These are phyloP conservation scores for Drosophila demipolita DNA, from an alignment of 2,888 invertebrate species.

Conservation along the genomic window DNA sequence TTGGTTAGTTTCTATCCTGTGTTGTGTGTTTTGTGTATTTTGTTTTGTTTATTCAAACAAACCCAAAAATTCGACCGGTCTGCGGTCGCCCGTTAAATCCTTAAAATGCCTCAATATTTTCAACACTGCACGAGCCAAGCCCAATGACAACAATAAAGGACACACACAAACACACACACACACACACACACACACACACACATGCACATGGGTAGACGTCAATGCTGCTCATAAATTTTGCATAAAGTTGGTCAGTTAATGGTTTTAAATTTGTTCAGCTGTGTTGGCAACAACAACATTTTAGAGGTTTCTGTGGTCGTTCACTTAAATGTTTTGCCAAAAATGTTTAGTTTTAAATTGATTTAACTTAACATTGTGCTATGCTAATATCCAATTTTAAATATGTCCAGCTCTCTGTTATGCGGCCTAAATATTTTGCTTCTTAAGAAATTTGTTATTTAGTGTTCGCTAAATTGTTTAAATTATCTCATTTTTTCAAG, in stretches of 20 bases:
- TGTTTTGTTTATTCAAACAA: slow-evolving; percentile 70
- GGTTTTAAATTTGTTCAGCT: slow-evolving; percentile 70
- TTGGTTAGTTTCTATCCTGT: slow-evolving; percentile 49
- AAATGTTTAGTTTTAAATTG: slow-evolving; percentile 42
- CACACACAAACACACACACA: slow-evolving; percentile 7
- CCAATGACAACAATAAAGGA: slow-evolving; percentile 43
- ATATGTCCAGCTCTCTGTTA: neutral
- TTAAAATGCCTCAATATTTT: slow-evolving; percentile 72
- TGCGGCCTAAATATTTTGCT: slow-evolving; percentile 2
- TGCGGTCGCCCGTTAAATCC: slow-evolving; percentile 72
- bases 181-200: slow-evolving; percentile 12
- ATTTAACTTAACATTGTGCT: slow-evolving; percentile 1
- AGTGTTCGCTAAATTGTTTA: neutral
- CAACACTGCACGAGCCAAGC: slow-evolving; percentile 34
- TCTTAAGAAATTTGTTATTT: neutral
- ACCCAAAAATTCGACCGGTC: slow-evolving; percentile 44
- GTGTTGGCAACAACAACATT: slow-evolving; percentile 28
- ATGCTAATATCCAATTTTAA: neutral
- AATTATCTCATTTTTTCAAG: neutral
- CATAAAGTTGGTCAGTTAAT: slow-evolving; percentile 68
- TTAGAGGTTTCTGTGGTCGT: slow-evolving; percentile 39
- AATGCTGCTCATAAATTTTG: slow-evolving; percentile 62
- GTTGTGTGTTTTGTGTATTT: slow-evolving; percentile 26
- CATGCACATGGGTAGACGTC: slow-evolving; percentile 23
- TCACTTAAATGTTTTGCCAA: slow-evolving; percentile 42